Percentiles rank a stretch among this genome's conserved stretches.
Conservation (phyloP, 2,888 invertebrate species). For the Eupithecia insigniata region DNA sequence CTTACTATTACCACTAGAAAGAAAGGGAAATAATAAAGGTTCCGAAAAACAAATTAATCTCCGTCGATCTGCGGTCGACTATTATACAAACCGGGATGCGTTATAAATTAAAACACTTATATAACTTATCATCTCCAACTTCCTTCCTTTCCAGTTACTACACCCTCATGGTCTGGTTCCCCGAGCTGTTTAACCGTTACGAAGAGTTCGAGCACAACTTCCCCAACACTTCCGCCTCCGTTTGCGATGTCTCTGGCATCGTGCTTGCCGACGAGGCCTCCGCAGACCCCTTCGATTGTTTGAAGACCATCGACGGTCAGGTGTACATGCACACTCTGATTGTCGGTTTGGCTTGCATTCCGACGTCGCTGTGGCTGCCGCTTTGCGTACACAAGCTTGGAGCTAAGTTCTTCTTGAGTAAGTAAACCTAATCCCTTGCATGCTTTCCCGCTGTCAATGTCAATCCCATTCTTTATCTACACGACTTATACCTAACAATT, state of each 20-base stretch:
- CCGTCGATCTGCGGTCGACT: no score
- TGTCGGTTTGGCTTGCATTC: conserved; percentile 91
- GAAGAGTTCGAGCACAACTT: conserved; percentile 88
- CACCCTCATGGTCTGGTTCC: conserved; percentile 96
- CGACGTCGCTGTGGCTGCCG: conserved; percentile 91
- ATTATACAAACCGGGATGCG: no score
- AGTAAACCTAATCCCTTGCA: conserved; percentile 55
- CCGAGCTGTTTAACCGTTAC: conserved; percentile 93
- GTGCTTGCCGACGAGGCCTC: conserved; percentile 77
- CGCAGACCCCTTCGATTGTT: conserved; percentile 84
- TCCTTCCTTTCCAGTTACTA: conserved; percentile 88
- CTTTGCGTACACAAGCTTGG: conserved; percentile 91
- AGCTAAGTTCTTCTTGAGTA: conserved; percentile 92
- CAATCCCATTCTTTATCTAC: no score
- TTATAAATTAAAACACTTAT: no score
- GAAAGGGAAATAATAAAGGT: no score
- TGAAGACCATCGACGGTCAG: conserved; percentile 85
- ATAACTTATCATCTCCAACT: not conserved
- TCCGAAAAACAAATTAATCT: no score
- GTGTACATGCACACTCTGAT: conserved; percentile 91
- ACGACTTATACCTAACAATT: no score
- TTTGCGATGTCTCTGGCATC: conserved; percentile 90
- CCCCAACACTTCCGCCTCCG: conserved; percentile 88
- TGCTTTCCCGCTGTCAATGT: no score
- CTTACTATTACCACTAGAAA: no score